Percentiles rank a stretch among this genome's conserved stretches.
Conservation (phyloP, 2,888 invertebrate species). For the Busseola fusca region DNA sequence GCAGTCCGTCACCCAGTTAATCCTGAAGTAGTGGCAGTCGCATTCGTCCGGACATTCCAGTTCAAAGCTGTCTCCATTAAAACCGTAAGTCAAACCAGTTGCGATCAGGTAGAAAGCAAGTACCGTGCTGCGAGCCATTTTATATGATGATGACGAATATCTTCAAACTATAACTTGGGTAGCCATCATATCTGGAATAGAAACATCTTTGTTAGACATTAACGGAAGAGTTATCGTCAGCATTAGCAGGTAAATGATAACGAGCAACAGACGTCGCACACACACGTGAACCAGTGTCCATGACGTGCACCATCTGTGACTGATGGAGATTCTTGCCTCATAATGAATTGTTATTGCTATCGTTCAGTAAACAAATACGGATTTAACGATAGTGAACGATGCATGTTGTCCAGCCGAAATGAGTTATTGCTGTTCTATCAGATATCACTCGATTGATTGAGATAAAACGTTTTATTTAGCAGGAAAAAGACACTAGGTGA, state of each 20-base stretch:
- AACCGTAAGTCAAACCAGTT: conserved; percentile 73
- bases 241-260: conserved; percentile 60
- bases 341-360: conserved; percentile 40
- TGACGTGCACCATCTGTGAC: conserved; percentile 36
- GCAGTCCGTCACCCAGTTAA: conserved; percentile 94
- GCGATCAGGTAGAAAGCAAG: conserved; percentile 73
- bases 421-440: conserved; percentile 32
- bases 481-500: not conserved
- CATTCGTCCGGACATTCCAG: conserved; percentile 93
- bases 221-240: conserved; percentile 21
- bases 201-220: conserved; percentile 36
- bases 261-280: conserved; percentile 60
- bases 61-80: conserved; percentile 91
- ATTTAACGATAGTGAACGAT: conserved; percentile 38
- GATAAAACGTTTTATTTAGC: conserved; percentile 49
- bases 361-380: conserved; percentile 45
- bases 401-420: conserved; percentile 28
- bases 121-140: conserved; percentile 73
- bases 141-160: conserved; percentile 43
- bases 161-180: conserved; percentile 57
- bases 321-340: conserved; percentile 14
- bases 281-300: conserved; percentile 58
- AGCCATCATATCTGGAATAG: conserved; percentile 69
- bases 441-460: conserved; percentile 53
- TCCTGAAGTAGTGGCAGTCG: conserved; percentile 93